These are phyloP conservation scores for Archilochus colubris DNA, from an alignment of 2,113 vertebrate genomes.

Conservation along the genomic window DNA sequence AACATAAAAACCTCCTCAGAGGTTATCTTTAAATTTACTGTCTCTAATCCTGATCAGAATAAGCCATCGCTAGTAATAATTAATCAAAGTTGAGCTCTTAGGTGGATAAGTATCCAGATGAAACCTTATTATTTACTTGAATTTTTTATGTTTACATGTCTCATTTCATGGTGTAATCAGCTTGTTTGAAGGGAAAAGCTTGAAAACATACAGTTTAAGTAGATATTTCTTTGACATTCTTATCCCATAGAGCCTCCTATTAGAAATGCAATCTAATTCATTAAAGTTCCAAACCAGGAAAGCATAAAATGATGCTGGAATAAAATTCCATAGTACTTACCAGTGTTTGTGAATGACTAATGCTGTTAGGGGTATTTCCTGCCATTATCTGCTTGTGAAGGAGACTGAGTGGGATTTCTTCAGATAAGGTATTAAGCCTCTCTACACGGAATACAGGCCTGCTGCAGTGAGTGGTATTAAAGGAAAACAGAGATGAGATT, in stretches of 20 bases:
- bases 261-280: conserved; percentile 33
- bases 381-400: conserved; percentile 26
- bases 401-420: conserved; percentile 22
- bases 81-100: background rate
- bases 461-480: background rate
- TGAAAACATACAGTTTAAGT: background rate
- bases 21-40: background rate
- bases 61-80: background rate
- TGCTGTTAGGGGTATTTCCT: background rate
- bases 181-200: background rate
- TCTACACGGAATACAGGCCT: background rate
- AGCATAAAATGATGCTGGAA: conserved; percentile 35
- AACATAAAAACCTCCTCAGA: background rate
- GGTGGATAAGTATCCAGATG: background rate
- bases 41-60: background rate
- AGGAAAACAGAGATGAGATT: conserved; percentile 23
- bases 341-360: conserved; percentile 47
- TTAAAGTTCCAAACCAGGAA: conserved; percentile 31
- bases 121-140: background rate
- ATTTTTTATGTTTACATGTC: background rate
- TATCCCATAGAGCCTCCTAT: background rate
- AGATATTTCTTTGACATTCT: conserved; percentile 23
- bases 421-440: conserved; percentile 17
- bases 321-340: conserved; percentile 14
- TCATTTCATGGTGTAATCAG: background rate